Percentiles rank a stretch among this genome's conserved stretches.
Conservation (phyloP, 2,113 vertebrate species). For the Megaceryle torquata region DNA sequence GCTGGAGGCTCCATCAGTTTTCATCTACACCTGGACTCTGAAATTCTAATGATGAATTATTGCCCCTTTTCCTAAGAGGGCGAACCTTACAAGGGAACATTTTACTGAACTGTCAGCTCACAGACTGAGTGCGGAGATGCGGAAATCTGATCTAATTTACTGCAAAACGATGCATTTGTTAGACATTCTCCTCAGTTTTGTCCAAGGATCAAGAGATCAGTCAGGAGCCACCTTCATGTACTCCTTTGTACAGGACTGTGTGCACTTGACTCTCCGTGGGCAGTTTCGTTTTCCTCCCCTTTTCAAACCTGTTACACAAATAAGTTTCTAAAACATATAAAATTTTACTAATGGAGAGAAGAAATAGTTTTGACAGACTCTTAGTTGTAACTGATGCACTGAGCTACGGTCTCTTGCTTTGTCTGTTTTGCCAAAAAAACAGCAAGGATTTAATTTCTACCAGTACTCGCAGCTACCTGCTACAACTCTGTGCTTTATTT, state of each 20-base stretch:
- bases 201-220: slow-evolving; percentile 75
- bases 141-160: slow-evolving; percentile 87
- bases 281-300: not conserved
- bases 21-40: slow-evolving; percentile 98
- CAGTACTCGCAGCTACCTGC: not conserved
- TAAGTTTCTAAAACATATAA: not conserved
- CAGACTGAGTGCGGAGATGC: slow-evolving; percentile 80
- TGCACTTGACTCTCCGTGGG: not conserved
- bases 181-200: slow-evolving; percentile 69
- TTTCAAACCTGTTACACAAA: not conserved
- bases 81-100: slow-evolving; percentile 83
- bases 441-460: not conserved
- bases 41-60: slow-evolving; percentile 99
- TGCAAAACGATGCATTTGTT: slow-evolving; percentile 79
- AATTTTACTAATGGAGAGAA: not conserved
- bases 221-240: slow-evolving; percentile 6
- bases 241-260: not conserved
- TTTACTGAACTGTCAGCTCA: slow-evolving; percentile 86
- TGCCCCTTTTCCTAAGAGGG: slow-evolving; percentile 87
- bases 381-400: not conserved
- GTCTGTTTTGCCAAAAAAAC: not conserved
- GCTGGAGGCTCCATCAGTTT: slow-evolving; percentile 93
- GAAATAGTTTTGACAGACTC: not conserved
- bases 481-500: not conserved
- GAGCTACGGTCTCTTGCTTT: not conserved